A percentile compares a stretch with the other conserved stretches of the same genome.
phyloP scores from a whole-genome alignment of 2,888 invertebrate genomes.

The Stenodema calcarata region DNA sequence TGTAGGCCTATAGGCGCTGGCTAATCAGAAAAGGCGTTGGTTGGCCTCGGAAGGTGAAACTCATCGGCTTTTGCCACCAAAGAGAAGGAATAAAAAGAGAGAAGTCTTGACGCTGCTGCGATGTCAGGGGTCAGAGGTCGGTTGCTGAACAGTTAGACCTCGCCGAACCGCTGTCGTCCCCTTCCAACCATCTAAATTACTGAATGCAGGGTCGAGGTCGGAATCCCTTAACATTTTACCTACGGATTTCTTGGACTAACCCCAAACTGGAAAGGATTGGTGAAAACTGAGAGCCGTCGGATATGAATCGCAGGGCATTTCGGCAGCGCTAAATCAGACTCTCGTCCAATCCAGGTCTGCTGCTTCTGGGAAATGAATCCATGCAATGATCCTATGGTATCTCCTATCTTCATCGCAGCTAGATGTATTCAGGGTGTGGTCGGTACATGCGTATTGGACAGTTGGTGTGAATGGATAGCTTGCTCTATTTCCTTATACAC shows the following conservation, averaged over 20 bases:
- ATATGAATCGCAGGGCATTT: too few relatives aligned
- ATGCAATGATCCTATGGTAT: too few relatives aligned
- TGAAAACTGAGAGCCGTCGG: too few relatives aligned
- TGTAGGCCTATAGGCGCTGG: neutral
- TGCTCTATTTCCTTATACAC: too few relatives aligned
- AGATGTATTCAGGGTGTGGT: too few relatives aligned
- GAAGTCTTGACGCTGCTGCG: neutral
- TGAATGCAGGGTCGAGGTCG: neutral
- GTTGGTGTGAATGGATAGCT: too few relatives aligned
- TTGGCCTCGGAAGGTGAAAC: neutral
- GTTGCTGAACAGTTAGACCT: neutral
- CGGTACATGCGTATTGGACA: too few relatives aligned
- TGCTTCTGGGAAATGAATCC: too few relatives aligned
- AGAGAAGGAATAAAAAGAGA: neutral
- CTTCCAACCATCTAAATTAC: neutral
- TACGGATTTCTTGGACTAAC: neutral
- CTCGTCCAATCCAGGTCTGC: too few relatives aligned
- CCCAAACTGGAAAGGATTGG: too few relatives aligned
- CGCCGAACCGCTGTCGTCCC: neutral
- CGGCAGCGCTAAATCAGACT: too few relatives aligned
- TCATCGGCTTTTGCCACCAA: neutral
- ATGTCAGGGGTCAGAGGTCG: neutral
- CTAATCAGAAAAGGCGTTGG: neutral
- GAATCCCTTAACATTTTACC: neutral
- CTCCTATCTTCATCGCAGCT: too few relatives aligned